Evolutionary conservation across 64 coral and sea anemone genomes (phyloP), one percentile per base, ranked within the genome.

Genomic region (Platygyra sinensis): DNA sequence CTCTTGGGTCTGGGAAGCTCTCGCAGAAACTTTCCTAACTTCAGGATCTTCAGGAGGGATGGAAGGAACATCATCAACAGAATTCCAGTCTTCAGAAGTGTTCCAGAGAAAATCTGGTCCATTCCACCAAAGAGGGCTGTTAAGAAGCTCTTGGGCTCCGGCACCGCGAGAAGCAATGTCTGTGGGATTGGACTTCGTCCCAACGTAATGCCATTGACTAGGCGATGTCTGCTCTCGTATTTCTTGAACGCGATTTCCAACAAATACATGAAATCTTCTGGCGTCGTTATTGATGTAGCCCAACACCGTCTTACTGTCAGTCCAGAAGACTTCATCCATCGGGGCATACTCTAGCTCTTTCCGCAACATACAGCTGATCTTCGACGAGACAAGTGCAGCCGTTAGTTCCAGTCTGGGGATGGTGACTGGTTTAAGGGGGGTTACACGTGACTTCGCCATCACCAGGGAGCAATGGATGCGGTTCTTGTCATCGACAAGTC

Each of bases 381-480:
- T 62, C 17, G 79, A 29, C 10, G 79, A 82, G 52, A 82, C 79
- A 5, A 60, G 51, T 5, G 4, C 25, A 17, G 79, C 79, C 5
- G 79, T 82, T 60, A 82, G 79, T 60, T 82, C 79, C 4, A 82
- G 79, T 30, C 57, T 32, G n/a, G 52, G 79, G 8, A 60, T 62
- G 29, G 79, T 82, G 16, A 82, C 49, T 62, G 79, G 24, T 3
- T 82, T 82, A 32, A 82, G 49, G 17, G 57, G 25, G 2, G 61
- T 33, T 31, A 84, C 54, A 62, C 62, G 52, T 59, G 30, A 62
- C 54, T 82, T 60, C 12, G 13, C 60, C 60, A 62, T 62, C 60
- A 62, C 60, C 60, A 62, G 60, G 60, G 60, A 62, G 8, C 60
- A 62, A 62, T 62, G 60, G 19, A 62, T 10, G 19, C 60, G 8